A percentile compares a stretch with the other conserved stretches of the same genome.
phyloP scores from a whole-genome alignment of 2,797 vertebrate genomes.

The Manis crassicaudata region DNA sequence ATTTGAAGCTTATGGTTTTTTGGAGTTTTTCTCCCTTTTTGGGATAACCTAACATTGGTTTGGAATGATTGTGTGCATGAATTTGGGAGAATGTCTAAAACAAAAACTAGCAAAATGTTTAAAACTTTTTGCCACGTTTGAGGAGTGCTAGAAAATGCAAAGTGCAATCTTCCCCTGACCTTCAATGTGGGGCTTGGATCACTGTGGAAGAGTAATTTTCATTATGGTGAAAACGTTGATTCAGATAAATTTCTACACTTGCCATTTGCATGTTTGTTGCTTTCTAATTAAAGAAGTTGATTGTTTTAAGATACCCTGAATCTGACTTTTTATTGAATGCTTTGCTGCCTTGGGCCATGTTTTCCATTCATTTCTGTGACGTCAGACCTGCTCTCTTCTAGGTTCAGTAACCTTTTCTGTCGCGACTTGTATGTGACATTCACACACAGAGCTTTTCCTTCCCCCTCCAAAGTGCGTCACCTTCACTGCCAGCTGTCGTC shows the following conservation, averaged over 20 bases:
- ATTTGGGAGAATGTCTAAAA: slow-evolving; percentile 85
- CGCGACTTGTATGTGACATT: background rate
- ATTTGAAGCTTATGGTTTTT: slow-evolving; percentile 92
- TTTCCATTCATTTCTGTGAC: background rate
- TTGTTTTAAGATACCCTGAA: slow-evolving; percentile 84
- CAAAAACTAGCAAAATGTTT: slow-evolving; percentile 86
- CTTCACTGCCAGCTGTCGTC: background rate
- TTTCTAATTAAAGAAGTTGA: slow-evolving; percentile 90
- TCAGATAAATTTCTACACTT: slow-evolving; percentile 91
- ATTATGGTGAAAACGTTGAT: slow-evolving; percentile 90
- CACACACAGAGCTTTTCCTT: background rate
- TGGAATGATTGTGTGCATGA: slow-evolving; percentile 89
- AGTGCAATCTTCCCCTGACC: slow-evolving; percentile 96
- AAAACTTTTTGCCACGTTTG: slow-evolving; percentile 85
- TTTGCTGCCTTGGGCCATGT: background rate
- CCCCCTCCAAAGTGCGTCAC: background rate
- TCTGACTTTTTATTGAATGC: slow-evolving; percentile 64
- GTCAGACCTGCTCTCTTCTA: background rate
- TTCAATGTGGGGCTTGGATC: slow-evolving; percentile 90
- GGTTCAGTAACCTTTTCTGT: background rate
- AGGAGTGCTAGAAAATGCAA: slow-evolving; percentile 91
- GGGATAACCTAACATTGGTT: slow-evolving; percentile 90
- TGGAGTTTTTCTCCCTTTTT: slow-evolving; percentile 74
- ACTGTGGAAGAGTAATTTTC: slow-evolving; percentile 92
- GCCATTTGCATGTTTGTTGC: slow-evolving; percentile 93